phyloP scores from a whole-genome alignment of 2,888 invertebrate species.

The Trachelus stipa region DNA sequence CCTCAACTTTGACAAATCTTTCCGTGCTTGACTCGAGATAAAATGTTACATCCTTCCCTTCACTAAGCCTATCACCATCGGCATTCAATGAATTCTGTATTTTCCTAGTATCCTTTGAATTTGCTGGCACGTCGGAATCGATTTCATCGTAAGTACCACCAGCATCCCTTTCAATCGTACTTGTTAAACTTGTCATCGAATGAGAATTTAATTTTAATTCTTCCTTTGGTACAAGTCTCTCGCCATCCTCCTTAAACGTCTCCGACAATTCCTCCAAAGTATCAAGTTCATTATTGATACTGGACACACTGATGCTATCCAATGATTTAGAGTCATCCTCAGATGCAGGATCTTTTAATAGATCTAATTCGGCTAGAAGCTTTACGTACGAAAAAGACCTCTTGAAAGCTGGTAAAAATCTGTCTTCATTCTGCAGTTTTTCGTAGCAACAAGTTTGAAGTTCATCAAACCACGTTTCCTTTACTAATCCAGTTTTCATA shows the following conservation, averaged over 20 bases:
- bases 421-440: conserved; percentile 71
- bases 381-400: conserved; percentile 76
- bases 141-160: conserved; percentile 14
- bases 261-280: conserved; percentile 51
- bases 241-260: conserved; percentile 28
- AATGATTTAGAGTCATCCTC: conserved; percentile 73
- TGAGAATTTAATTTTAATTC: conserved; percentile 43
- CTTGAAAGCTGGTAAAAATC: conserved; percentile 76
- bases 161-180: conserved; percentile 35
- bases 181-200: conserved; percentile 46
- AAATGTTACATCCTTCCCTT: conserved; percentile 48
- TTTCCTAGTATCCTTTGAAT: conserved; percentile 33
- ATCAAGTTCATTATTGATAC: conserved; percentile 62
- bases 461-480: conserved; percentile 86
- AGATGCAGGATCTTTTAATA: conserved; percentile 70
- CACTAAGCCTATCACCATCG: conserved; percentile 24
- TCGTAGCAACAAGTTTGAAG: conserved; percentile 79
- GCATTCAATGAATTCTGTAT: conserved; percentile 34
- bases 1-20: conserved; percentile 50
- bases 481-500: conserved; percentile 74
- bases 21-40: conserved; percentile 51
- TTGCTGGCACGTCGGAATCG: conserved; percentile 14
- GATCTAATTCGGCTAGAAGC: conserved; percentile 79
- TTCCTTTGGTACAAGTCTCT: conserved; percentile 21
- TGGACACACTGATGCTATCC: conserved; percentile 70